Evolutionary conservation across 2,113 vertebrate species (phyloP).

Genomic region (Nesoenas mayeri): DNA sequence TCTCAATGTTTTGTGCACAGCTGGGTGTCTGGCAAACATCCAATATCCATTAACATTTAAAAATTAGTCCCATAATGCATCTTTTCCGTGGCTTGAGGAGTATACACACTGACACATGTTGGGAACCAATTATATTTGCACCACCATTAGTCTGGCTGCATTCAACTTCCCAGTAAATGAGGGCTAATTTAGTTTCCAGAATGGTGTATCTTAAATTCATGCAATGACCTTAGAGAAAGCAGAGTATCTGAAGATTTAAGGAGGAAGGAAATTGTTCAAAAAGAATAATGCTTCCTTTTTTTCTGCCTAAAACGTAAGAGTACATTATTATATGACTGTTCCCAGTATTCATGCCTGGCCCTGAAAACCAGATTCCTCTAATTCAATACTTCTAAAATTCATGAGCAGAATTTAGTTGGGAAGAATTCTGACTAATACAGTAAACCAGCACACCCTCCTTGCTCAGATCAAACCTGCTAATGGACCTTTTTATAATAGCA

Average conservation of each 20-base stretch:
- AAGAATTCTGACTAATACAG: background rate
- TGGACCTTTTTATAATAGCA: background rate
- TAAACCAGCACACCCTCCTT: constrained; percentile 33
- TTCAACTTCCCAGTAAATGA: constrained; percentile 78
- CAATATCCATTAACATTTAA: constrained; percentile 86
- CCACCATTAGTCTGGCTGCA: constrained; percentile 78
- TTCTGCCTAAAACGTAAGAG: background rate
- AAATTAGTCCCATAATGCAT: constrained; percentile 86
- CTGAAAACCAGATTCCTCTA: constrained; percentile 35
- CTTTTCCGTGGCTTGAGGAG: constrained; percentile 77
- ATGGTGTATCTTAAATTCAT: constrained; percentile 75
- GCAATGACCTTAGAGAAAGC: constrained; percentile 72
- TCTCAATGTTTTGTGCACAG: constrained; percentile 82
- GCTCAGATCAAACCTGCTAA: constrained; percentile 39
- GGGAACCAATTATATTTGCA: constrained; percentile 81
- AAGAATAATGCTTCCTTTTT: constrained; percentile 46
- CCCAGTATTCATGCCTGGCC: constrained; percentile 24
- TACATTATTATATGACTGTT: background rate
- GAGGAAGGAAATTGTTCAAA: constrained; percentile 54
- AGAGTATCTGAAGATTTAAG: constrained; percentile 61
- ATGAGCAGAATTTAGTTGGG: constrained; percentile 21
- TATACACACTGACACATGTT: constrained; percentile 78
- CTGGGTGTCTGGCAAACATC: constrained; percentile 84
- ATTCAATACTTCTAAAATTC: constrained; percentile 37
- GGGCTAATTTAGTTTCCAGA: constrained; percentile 80